Evolutionary conservation across 2,888 invertebrate genomes (phyloP), one percentile per base, ranked within the genome.

Genomic region (Stratiomys singularior): DNA sequence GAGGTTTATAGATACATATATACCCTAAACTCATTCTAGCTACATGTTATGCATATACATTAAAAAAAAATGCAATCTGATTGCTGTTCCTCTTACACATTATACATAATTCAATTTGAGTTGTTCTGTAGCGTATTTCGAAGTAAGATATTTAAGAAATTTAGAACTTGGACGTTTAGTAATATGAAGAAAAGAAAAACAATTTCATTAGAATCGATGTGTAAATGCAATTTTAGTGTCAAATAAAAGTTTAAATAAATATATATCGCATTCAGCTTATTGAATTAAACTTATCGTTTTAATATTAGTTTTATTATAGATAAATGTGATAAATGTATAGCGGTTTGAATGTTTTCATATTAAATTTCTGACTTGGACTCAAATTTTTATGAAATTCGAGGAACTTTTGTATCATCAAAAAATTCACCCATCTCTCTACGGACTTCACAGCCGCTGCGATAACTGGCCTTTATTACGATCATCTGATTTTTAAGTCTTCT

Each of bases 171-270:
- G 18, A 74, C 60, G 27, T 74, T 37, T 37, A 60, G 58, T 71
- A 71, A 23, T 27, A 74, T 74, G 25, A 44, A 30, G 1, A 37
- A 47, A 56, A 60, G 44, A 44, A 60, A 21, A n/a, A n/a, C n/a
- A n/a, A n/a, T n/a, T 30, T 76, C 76, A 46, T 76, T 76, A 76
- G 76, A 60, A 37, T 76, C 46, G 60, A 76, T 76, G 76, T 76
- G 76, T 76, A 76, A 76, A 76, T 76, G 63, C 76, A 64, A 76
- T 76, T 63, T 76, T 76, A 76, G 76, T 76, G 76, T 76, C 76
- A 76, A 76, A 76, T 64, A 74, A 58, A 74, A 60, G 28, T 30
- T 18, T 71, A 27, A 71, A 71, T 64, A 23, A 64, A 64, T 64
- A 69, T 30, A 47, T 47, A 69, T 47, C 18, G 52, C 52, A 56